These are phyloP conservation scores for Cecidostiba fungosa DNA, from an alignment of 2,888 invertebrate species.

Conservation along the genomic window DNA sequence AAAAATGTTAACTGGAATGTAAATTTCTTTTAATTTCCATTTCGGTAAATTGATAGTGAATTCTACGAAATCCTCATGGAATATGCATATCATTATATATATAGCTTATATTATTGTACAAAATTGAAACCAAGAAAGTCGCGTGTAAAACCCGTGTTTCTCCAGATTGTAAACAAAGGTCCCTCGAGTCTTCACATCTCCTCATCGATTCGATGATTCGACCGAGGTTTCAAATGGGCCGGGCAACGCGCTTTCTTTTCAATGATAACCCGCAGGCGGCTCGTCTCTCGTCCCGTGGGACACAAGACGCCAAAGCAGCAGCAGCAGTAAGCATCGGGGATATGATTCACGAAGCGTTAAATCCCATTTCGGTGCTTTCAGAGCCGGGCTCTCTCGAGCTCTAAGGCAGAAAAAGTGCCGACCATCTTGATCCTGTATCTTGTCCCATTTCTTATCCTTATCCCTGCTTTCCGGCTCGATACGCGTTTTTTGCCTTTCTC, in stretches of 20 bases:
- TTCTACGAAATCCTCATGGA: background rate
- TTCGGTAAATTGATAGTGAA: background rate
- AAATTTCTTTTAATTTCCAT: background rate
- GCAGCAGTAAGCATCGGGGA: slow-evolving; percentile 7
- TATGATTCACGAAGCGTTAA: slow-evolving; percentile 57
- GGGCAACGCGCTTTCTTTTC: slow-evolving; percentile 44
- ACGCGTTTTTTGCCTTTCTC: slow-evolving; percentile 18
- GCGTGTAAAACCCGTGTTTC: background rate
- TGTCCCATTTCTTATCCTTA: slow-evolving; percentile 52
- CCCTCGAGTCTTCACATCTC: slow-evolving; percentile 13
- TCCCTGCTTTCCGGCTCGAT: slow-evolving; percentile 41
- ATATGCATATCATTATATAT: background rate
- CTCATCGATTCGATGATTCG: slow-evolving; percentile 36
- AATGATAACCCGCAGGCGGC: slow-evolving; percentile 31
- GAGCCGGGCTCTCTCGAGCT: background rate
- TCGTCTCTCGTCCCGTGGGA: background rate
- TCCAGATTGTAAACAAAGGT: background rate
- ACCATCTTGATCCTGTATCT: slow-evolving; percentile 53
- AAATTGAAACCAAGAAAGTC: background rate
- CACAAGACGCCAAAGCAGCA: background rate
- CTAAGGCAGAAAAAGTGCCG: slow-evolving; percentile 42
- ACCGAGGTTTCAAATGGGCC: slow-evolving; percentile 27
- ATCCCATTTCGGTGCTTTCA: slow-evolving; percentile 54
- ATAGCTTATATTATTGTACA: background rate
- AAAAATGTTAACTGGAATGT: background rate